Conservation (phyloP, 2,888 invertebrate species). For the Caenorhabditis sp. region DNA sequence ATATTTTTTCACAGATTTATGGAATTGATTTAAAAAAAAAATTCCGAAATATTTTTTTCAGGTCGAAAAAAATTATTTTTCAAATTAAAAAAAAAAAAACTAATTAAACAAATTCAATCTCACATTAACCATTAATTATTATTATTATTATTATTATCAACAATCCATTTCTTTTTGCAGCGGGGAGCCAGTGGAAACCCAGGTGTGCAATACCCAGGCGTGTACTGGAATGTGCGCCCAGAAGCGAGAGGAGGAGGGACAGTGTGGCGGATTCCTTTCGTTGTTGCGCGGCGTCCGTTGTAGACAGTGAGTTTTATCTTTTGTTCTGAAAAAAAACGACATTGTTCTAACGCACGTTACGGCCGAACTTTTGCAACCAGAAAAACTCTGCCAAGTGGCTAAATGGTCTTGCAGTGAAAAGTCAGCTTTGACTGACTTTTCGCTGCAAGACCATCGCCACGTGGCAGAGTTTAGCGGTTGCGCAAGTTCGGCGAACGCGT, state of each 20-base stretch:
- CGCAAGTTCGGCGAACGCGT: no score
- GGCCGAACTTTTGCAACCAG: no score
- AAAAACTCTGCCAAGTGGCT: no score
- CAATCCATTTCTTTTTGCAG: slow-evolving; percentile 74
- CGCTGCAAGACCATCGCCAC: no score
- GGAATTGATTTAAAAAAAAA: neutral
- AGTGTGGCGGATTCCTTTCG: slow-evolving; percentile 81
- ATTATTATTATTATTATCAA: neutral
- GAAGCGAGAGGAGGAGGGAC: slow-evolving; percentile 75
- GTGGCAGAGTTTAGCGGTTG: no score
- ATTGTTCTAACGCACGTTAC: no score
- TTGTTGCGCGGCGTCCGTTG: slow-evolving; percentile 76
- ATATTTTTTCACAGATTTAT: no score
- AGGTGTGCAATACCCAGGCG: slow-evolving; percentile 80
- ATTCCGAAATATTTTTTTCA: neutral
- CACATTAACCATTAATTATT: neutral
- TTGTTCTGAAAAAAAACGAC: neutral
- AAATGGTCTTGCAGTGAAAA: no score
- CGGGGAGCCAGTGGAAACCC: slow-evolving; percentile 79
- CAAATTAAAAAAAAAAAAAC: neutral
- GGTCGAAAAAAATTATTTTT: neutral
- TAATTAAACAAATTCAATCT: neutral
- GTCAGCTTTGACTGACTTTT: no score
- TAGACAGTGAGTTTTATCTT: slow-evolving; percentile 71
- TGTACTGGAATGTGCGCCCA: slow-evolving; percentile 81